Conservation (phyloP, 2,113 vertebrate genomes). For the Esox niger region DNA sequence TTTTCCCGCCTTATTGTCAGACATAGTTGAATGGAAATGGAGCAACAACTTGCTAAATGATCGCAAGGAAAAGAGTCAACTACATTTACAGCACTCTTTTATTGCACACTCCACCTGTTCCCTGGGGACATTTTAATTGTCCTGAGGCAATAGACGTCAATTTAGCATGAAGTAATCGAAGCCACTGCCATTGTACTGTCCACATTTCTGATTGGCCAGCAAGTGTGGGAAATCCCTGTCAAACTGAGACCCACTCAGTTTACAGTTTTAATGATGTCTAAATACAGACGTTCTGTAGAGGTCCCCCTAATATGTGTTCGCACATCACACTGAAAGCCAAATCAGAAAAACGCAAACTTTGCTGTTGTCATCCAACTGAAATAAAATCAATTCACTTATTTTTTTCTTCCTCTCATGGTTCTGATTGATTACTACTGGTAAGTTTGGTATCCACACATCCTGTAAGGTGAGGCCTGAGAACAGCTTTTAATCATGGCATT, state of each 20-base stretch:
- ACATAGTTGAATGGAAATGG: conserved; percentile 18
- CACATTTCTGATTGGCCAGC: conserved; percentile 63
- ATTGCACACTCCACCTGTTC: conserved; percentile 67
- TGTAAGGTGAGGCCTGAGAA: conserved; percentile 80
- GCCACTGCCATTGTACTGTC: conserved; percentile 53
- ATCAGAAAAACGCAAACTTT: too few species aligned
- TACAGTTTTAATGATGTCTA: conserved; percentile 34
- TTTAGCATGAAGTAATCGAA: conserved; percentile 65
- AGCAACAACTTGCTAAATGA: conserved; percentile 23
- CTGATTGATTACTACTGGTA: conserved; percentile 58
- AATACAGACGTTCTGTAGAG: conserved; percentile 34
- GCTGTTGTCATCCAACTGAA: neutral
- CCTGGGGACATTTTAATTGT: conserved; percentile 62
- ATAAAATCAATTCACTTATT: neutral
- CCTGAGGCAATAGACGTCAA: conserved; percentile 55
- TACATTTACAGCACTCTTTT: conserved; percentile 60
- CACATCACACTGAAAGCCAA: neutral
- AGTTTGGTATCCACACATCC: conserved; percentile 81
- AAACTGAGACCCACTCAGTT: conserved; percentile 54
- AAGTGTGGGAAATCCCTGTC: conserved; percentile 71
- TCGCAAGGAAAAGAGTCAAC: conserved; percentile 41
- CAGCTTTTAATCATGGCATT: too few species aligned
- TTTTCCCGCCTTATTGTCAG: conserved; percentile 42
- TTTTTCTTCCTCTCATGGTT: too few species aligned
- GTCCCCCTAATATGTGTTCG: neutral